phyloP scores from a whole-genome alignment of 2,113 vertebrate genomes.

The Carassius auratus region DNA sequence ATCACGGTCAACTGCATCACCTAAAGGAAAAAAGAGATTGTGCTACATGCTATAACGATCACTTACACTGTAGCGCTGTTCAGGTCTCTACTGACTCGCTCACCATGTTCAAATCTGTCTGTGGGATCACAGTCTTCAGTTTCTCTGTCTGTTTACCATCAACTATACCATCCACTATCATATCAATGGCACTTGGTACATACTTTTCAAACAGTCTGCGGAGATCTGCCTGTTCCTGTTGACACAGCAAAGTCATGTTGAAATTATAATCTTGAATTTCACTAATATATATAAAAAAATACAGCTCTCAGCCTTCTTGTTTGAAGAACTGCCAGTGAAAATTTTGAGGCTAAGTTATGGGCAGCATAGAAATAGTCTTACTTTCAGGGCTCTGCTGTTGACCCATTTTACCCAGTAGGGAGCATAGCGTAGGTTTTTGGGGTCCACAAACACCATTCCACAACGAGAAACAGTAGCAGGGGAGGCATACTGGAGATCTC shows the following conservation, averaged over 20 bases:
- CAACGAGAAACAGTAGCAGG: slow-evolving; percentile 96
- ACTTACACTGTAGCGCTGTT: not conserved
- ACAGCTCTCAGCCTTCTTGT: not conserved
- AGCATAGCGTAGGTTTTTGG: slow-evolving; percentile 88
- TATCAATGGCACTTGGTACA: slow-evolving; percentile 81
- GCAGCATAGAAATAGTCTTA: slow-evolving; percentile 56
- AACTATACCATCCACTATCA: slow-evolving; percentile 89
- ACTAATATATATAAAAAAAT: not conserved
- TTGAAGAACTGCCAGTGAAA: not conserved
- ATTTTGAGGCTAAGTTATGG: no score
- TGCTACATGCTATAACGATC: not conserved
- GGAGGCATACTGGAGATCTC: slow-evolving; percentile 95
- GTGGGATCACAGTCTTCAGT: slow-evolving; percentile 87
- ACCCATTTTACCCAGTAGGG: slow-evolving; percentile 94
- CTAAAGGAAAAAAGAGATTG: slow-evolving; percentile 65
- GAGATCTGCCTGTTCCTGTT: slow-evolving; percentile 75
- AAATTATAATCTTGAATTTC: not conserved
- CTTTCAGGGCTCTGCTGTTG: slow-evolving; percentile 76
- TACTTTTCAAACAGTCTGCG: slow-evolving; percentile 88
- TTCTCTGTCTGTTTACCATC: slow-evolving; percentile 84
- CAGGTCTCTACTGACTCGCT: slow-evolving; percentile 46
- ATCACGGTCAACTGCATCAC: slow-evolving; percentile 85
- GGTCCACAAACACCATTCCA: slow-evolving; percentile 97
- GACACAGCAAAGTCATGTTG: slow-evolving; percentile 26
- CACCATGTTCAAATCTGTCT: slow-evolving; percentile 97